Evolutionary conservation across 2,888 invertebrate species (phyloP), one percentile per base, ranked within the genome.

Genomic region (Candidula unifasciata): DNA sequence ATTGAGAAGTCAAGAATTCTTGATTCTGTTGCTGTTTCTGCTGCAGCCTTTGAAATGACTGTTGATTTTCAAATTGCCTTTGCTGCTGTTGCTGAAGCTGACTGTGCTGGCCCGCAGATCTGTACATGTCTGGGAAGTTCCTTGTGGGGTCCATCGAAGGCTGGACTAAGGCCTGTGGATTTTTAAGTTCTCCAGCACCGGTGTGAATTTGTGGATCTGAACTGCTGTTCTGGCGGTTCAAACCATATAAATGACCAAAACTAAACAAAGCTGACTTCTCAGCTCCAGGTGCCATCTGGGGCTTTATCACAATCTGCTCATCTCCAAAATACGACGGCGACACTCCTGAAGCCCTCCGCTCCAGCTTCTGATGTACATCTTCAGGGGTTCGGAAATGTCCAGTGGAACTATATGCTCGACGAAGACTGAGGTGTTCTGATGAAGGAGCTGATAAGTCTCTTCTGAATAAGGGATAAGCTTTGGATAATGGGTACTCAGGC

Each of bases 121-220:
- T 13, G 10, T 71, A 33, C 18, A 30, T 54, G 52, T 80, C 69
- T 24, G 27, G 52, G 30, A 78, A 44, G 60, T 52, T 79, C 33
- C 77, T 78, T 1, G 77, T 10, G 27, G 54, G 30, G 44, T 54
- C 54, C 54, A 27, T 30, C 3, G 64, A 16, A n/a, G 6, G 52
- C 27, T 57, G 21, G 33, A 21, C 13, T 18, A 30, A 24, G n/a
- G 77, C 33, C 27, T 35, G n/a, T 30, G 33, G 5, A 77, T 83
- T 33, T 21, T 30, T 35, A 2, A 64, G 13, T 10, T 82, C 73
- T 5, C 60, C 74, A 44, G 27, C 57, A 37, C 16, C 82, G 18
- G n/a, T n/a, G 44, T 91, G 89, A 16, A 96, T 93, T 89, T 96
- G 96, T 5, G 96, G 95, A 90, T 96, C 96, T 0, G 96, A 96